Evolutionary conservation across 2,113 vertebrate species (phyloP), one percentile per base, ranked within the genome.

Genomic region (Colistium nudipinnis): DNA sequence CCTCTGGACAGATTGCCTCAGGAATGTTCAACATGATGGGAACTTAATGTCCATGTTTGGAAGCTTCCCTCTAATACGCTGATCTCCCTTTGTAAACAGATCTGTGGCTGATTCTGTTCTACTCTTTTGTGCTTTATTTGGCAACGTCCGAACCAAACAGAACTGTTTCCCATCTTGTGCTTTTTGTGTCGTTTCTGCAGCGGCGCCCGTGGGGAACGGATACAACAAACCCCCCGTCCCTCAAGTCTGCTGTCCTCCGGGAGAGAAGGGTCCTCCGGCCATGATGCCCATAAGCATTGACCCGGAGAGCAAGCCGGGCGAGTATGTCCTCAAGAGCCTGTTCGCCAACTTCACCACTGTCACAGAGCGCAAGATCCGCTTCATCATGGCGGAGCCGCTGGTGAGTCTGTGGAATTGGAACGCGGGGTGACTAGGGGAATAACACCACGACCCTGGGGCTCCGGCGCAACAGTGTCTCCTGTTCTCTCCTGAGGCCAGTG

Each of bases 311-410:
- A 96, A 96, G 69, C 97, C 97, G 19, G 97, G 97, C 8, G 97
- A 99, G 76, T 99, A 97, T 7, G 93, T 98, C 78, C 94, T 99
- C 80, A 99, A 98, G 89, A 98, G 97, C 75, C 88, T 99, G 57
- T 98, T 99, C 75, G 96, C 96, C 66, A 97, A 96, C 89, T 99
- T 99, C 45, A 95, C 97, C 64, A 94, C 90, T n/a, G 84, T 94
- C 80, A 96, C 97, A 0, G 97, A 99, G 70, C 94, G 95, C 72
- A 99, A 99, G 93, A 98, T 98, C 72, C 94, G 96, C 33, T 94
- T 98, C 81, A 95, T 98, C 82, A 98, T 99, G 97, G 96, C 97
- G 25, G 97, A 99, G 61, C 96, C 97, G 1, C 89, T 98, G 93
- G 97, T 99, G 61, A 98, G 96, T 94, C n/a, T 1, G 7, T 14